Conservation (phyloP, 37 sponge, comb jelly and placozoan species). For the Chondrosia reniformis region DNA sequence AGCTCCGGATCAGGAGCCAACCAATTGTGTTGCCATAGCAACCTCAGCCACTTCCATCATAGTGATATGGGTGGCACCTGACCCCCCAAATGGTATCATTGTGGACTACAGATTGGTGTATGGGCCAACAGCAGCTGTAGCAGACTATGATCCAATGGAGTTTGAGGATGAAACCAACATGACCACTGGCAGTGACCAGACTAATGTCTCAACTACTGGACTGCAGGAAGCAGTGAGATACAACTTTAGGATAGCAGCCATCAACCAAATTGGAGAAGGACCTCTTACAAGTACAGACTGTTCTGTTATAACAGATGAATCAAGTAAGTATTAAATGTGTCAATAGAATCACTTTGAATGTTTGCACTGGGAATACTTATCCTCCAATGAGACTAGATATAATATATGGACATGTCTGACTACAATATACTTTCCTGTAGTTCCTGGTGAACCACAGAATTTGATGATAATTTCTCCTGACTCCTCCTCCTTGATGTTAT, state of each 20-base stretch:
- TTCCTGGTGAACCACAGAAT: constrained; percentile 23
- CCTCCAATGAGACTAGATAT: no score
- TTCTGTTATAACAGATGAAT: no score
- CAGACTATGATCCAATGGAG: constrained; percentile 1
- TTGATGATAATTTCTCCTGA: background rate
- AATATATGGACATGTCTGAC: no score
- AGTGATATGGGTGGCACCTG: constrained; percentile 9
- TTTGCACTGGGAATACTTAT: no score
- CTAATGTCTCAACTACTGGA: background rate
- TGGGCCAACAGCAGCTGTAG: background rate
- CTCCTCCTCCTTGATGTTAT: constrained; percentile 22
- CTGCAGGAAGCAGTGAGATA: constrained; percentile 27
- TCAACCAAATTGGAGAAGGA: constrained; percentile 21
- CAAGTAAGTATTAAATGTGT: no score
- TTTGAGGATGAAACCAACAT: background rate
- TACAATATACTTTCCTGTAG: no score
- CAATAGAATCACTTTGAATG: no score
- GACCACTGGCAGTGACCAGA: background rate
- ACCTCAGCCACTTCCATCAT: constrained; percentile 12
- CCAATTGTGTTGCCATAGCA: background rate
- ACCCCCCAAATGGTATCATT: constrained; percentile 28
- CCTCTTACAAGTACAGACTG: no score
- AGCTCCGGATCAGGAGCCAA: constrained; percentile 35
- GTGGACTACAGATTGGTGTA: constrained; percentile 27
- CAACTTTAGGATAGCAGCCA: constrained; percentile 16